Evolutionary conservation across 2,888 invertebrate genomes (phyloP).

Genomic region (Tuberolachnus salignus): DNA sequence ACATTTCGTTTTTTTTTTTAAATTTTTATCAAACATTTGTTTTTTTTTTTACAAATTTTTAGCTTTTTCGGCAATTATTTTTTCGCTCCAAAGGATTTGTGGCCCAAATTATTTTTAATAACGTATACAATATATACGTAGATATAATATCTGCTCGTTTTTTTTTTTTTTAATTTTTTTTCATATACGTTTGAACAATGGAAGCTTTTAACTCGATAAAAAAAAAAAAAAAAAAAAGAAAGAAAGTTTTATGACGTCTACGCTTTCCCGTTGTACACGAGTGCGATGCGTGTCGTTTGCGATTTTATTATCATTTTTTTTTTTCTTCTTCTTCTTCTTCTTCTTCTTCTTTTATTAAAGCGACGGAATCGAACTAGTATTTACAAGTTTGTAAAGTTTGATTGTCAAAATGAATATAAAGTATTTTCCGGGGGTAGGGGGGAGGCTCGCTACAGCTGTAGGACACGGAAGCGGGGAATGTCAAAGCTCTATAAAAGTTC

Average conservation of each 20-base stretch:
- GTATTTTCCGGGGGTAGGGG: constrained; percentile 1
- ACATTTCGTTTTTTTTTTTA: no score
- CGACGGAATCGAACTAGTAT: constrained; percentile 19
- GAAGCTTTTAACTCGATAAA: constrained; percentile 16
- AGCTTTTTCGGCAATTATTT: no score
- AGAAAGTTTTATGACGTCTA: not conserved
- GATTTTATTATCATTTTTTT: constrained; percentile 3
- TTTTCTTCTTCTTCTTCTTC: not conserved
- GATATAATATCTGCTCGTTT: no score
- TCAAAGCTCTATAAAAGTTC: constrained; percentile 45
- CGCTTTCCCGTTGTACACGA: not conserved
- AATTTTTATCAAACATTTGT: no score
- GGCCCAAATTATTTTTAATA: no score
- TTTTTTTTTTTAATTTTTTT: no score
- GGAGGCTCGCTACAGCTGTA: no score
- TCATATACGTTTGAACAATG: not conserved
- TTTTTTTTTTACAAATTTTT: no score
- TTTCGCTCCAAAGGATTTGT: no score
- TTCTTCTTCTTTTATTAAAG: no score
- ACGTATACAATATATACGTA: no score
- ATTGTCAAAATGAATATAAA: constrained; percentile 45
- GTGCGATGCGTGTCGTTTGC: not conserved
- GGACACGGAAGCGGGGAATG: not conserved
- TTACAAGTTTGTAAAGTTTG: constrained; percentile 37
- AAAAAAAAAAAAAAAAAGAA: not conserved